Conservation (phyloP, 2,888 invertebrate genomes). For the Quadroppia sp. region DNA sequence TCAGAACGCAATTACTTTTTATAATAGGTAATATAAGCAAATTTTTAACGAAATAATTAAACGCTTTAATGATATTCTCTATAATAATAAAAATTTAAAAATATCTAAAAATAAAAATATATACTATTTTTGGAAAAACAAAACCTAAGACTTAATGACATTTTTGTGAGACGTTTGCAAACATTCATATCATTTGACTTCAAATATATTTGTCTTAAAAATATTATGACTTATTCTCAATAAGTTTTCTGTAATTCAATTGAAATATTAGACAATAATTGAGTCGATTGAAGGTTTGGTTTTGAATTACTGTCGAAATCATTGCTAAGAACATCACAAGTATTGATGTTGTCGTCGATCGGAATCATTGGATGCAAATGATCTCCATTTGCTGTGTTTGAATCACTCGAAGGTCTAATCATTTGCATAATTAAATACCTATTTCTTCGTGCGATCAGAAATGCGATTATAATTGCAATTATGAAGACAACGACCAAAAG, state of each 20-base stretch:
- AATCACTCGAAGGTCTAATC: conserved; percentile 21
- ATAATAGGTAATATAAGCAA: too few species aligned
- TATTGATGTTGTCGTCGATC: conserved; percentile 12
- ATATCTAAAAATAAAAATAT: too few species aligned
- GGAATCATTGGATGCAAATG: conserved; percentile 9
- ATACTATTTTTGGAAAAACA: too few species aligned
- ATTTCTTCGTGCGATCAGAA: background rate
- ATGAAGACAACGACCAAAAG: background rate
- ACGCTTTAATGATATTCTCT: too few species aligned
- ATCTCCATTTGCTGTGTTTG: background rate
- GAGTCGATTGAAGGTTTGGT: background rate
- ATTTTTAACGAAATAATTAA: too few species aligned
- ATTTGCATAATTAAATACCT: conserved; percentile 22
- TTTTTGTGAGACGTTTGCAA: too few species aligned
- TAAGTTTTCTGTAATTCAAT: conserved; percentile 6
- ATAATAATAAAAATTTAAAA: too few species aligned
- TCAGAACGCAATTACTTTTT: too few species aligned
- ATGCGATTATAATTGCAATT: background rate
- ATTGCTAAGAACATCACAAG: background rate
- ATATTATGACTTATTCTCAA: background rate
- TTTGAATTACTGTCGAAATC: background rate
- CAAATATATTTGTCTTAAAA: too few species aligned
- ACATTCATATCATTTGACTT: too few species aligned
- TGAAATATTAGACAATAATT: conserved; percentile 3
- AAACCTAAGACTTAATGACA: too few species aligned